phyloP scores from a whole-genome alignment of 2,113 vertebrate species.

The Aegithalos caudatus region DNA sequence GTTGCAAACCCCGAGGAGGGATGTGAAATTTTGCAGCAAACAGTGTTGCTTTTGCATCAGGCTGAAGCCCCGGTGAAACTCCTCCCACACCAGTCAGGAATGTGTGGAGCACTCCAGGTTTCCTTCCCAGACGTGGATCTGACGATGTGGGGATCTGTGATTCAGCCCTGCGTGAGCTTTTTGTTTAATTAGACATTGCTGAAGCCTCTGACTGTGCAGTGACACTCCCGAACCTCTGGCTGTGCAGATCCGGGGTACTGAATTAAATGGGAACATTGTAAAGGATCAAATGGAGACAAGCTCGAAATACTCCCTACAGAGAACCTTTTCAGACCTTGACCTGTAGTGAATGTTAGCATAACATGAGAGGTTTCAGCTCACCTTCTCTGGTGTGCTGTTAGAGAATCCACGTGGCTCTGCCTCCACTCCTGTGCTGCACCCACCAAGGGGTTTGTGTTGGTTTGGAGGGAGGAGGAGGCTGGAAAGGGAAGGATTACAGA shows the following conservation, averaged over 20 bases:
- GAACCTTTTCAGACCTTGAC: neutral
- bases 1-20: neutral
- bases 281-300: neutral
- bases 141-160: neutral
- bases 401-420: neutral
- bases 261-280: neutral
- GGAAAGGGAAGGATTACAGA: neutral
- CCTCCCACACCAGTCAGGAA: neutral
- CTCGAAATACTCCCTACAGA: neutral
- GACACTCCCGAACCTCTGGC: neutral
- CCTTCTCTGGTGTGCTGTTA: neutral
- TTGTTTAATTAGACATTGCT: neutral
- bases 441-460: neutral
- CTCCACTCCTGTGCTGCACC: neutral
- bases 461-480: neutral
- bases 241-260: neutral
- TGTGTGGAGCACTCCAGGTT: neutral
- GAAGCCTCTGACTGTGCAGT: neutral
- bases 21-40: neutral
- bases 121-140: neutral
- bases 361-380: neutral
- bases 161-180: neutral
- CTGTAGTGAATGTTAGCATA: neutral
- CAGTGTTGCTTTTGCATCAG: neutral
- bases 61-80: neutral